phyloP scores from a whole-genome alignment of 2,888 invertebrate genomes.

The Adelphocoris suturalis region DNA sequence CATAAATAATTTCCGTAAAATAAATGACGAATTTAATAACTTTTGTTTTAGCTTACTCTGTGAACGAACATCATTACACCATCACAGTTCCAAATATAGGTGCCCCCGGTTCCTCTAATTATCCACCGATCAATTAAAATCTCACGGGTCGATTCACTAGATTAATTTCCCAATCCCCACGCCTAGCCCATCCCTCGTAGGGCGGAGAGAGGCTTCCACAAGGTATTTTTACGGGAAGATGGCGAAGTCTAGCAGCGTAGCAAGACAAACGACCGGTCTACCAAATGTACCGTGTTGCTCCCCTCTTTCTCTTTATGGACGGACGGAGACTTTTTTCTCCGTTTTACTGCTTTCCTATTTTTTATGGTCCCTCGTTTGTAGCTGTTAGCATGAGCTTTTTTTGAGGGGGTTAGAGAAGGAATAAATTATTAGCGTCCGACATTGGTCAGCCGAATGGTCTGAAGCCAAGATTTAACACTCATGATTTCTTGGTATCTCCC shows the following conservation, averaged over 20 bases:
- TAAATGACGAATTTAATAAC: too few relatives aligned
- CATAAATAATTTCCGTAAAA: too few relatives aligned
- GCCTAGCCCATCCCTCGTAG: slow-evolving; percentile 19
- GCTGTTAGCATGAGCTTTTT: slow-evolving; percentile 55
- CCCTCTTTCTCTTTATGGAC: slow-evolving; percentile 41
- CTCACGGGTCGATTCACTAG: slow-evolving; percentile 65
- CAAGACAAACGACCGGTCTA: slow-evolving; percentile 51
- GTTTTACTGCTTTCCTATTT: slow-evolving; percentile 41
- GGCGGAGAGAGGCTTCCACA: neutral
- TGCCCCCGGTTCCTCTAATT: slow-evolving; percentile 33
- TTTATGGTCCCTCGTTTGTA: slow-evolving; percentile 67
- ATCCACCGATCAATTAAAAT: slow-evolving; percentile 64
- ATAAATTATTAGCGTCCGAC: slow-evolving; percentile 34
- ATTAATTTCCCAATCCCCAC: slow-evolving; percentile 42
- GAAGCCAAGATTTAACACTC: too few relatives aligned
- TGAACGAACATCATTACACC: too few relatives aligned
- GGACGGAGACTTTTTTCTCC: slow-evolving; percentile 15
- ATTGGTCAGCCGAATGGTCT: slow-evolving; percentile 20
- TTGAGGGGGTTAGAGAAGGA: neutral
- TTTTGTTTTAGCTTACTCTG: too few relatives aligned
- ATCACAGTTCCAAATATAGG: neutral
- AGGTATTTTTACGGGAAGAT: slow-evolving; percentile 63
- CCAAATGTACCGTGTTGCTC: slow-evolving; percentile 61
- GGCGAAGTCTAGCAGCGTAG: slow-evolving; percentile 55
- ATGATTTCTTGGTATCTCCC: neutral